Evolutionary conservation across 2,888 invertebrate species (phyloP), one percentile per base, ranked within the genome.

Genomic region (Seira sanloemensis): DNA sequence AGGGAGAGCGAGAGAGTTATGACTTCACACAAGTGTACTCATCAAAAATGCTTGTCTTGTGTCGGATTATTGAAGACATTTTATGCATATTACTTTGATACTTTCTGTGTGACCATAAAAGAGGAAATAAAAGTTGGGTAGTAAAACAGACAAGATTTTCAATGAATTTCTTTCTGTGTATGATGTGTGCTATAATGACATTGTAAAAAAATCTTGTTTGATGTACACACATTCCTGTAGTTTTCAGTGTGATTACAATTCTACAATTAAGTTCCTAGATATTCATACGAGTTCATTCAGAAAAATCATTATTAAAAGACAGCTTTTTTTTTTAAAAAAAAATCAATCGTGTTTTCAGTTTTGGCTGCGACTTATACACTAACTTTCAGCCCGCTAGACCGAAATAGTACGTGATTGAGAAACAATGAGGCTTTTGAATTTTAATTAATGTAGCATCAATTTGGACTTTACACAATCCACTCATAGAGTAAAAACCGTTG

Each of bases 51-150:
- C 75, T 27, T 68, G n/a, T 37, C 80, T 72, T 67, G 73, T 73
- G 67, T 67, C 73, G 27, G 71, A 27, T 68, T 69, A 37, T 18
- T 68, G 27, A 26, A 68, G n/a, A n/a, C n/a, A n/a, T 58, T 4
- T 58, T 37, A 4, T 58, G 2, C n/a, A 7, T 58, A 7, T 58
- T 58, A 4, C 58, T 58, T 58, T 58, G 7, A 58, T n/a, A 58
- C 37, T 58, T 58, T 58, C 58, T 16, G 58, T n/a, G n/a, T 12
- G 58, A 58, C n/a, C 58, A 18, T 58, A 58, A 58, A 58, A 58
- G 58, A 16, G 77, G 74, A 78, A 78, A 83, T 83, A 83, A 83
- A 58, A 58, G n/a, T 58, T 58, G 58, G 58, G 58, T 18, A 12
- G 58, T 58, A 58, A 58, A 58, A 58, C 2, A 58, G n/a, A 58